A percentile compares a stretch with the other conserved stretches of the same genome.
Conservation (phyloP, 2,113 vertebrate species). For the Bos taurus region DNA sequence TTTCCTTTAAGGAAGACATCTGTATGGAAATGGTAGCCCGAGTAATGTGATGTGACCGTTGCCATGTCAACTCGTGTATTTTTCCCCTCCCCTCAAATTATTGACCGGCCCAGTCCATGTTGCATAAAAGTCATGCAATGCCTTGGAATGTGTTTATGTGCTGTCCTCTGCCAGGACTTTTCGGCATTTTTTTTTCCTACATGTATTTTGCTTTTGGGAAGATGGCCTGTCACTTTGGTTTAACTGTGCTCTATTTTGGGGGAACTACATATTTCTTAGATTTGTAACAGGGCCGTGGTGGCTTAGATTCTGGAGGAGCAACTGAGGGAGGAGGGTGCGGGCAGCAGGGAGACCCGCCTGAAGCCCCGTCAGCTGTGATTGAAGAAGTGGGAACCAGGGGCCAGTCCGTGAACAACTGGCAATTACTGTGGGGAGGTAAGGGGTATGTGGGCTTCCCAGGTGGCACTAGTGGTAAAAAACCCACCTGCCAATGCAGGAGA, state of each 20-base stretch:
- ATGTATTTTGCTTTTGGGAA: conserved; percentile 42
- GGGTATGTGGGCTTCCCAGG: background rate
- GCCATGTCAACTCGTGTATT: conserved; percentile 74
- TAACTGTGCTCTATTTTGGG: conserved; percentile 37
- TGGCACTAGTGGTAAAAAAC: background rate
- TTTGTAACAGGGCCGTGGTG: conserved; percentile 66
- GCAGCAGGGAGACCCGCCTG: background rate
- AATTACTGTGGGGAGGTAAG: background rate
- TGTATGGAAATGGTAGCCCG: conserved; percentile 71
- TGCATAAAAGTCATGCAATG: conserved; percentile 71
- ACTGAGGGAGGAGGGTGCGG: background rate
- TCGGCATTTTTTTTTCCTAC: conserved; percentile 25
- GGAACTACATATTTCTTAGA: conserved; percentile 63
- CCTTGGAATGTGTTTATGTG: conserved; percentile 60
- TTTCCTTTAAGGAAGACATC: conserved; percentile 76
- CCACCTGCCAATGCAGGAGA: background rate
- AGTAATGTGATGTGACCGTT: conserved; percentile 79
- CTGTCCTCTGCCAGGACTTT: conserved; percentile 60
- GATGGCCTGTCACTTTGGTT: conserved; percentile 49
- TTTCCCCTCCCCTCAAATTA: conserved; percentile 73
- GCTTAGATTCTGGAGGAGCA: conserved; percentile 48
- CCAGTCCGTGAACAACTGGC: accelerated
- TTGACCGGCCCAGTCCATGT: conserved; percentile 70
- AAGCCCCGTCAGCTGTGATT: background rate
- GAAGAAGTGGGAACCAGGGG: background rate